Base-by-base conservation (phyloP, 37 sponge, comb jelly and placozoan species). In the Beroe ovata region DNA sequence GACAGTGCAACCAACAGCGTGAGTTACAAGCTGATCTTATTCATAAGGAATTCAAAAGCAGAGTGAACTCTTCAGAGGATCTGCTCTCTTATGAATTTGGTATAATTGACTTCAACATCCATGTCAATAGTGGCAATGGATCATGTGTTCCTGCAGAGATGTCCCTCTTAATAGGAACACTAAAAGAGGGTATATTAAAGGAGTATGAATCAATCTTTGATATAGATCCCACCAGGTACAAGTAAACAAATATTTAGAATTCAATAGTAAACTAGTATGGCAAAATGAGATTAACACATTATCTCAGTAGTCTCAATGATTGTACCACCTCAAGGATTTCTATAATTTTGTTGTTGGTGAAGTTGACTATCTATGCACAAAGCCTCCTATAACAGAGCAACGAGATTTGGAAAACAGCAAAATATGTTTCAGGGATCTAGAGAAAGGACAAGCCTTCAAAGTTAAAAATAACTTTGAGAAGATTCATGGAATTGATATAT, bases 91-190 rank as follows among this genome's bases (percentile, higher is more conserved):
- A 18, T 14, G 32, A 26, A 77, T 77, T 77, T 37, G 54, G 54
- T n/a, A 38, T 77, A 0, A 77, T 77, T 11, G 84, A 40, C 11
- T 11, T 77, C 28, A 39, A 40, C n/a, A 36, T 35, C 47, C 54
- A 77, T 41, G 84, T 77, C 1, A 36, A 77, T 19, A 23, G 11
- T 41, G 33, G 20, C 22, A 54, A 77, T 42, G 84, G 84, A 1
- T 42, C 38, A 4, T 36, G n/a, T 77, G 84, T 77, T 19, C 84
- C 84, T 14, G 84, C 84, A 3, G 84, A 77, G 54, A 21, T 77
- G 39, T 11, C 84, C 4, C 26, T 77, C 14, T 20, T 38, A 1
- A 30, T 21, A 40, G 54, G 42, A 19, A 77, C 47, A 33, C 35
- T 42, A 14, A 77, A 4, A 40, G 22, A 77, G 39, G 84, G 84